Base-by-base conservation (phyloP, 2,113 vertebrate species). In the Hyla sarda region DNA sequence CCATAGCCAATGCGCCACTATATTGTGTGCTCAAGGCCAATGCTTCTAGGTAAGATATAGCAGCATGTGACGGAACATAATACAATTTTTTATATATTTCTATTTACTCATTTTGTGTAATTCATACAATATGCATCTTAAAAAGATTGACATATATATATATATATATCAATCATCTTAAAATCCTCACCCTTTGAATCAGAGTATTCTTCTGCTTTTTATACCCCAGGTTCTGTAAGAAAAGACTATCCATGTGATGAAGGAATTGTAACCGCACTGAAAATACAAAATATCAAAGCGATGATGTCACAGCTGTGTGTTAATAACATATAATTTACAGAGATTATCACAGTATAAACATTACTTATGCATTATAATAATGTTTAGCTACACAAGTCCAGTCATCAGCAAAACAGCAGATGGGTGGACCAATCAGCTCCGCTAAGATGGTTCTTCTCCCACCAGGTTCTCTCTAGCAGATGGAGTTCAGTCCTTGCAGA, bases 401-500 rank as follows among this genome's bases (percentile, higher is more conserved):
- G 78, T 65, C 37, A 65, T 81, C 56, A 62, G 78, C 56, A 81
- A 81, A 81, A 28, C 78, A 65, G 78, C 78, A 81, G 78, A 81
- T 81, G 78, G 23, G 78, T 47, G 78, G 78, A 81, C 78, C 78
- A 81, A 81, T 82, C 62, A 48, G 80, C 62, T 41, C 65, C 37
- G 32, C 78, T 58, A 71, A 74, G 67, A 86, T 73, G 16, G 81
- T 73, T 28, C 62, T 47, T 41, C 78, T 87, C 85, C 50, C 50
- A 72, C 85, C 78, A 88, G 76, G 82, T 82, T 81, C 67, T 78
- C 78, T 23, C 17, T 48, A 74, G 78, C 85, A 88, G 90, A 84
- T 90, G 89, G 87, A 89, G 89, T 88, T 83, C 54, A 48, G 88
- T 89, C 91, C 89, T 89, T 88, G 88, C 85, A 87, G 32, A 86